A percentile compares a stretch with the other conserved stretches of the same genome.
These are phyloP conservation scores for Leptopterna dolabrata DNA, from an alignment of 2,888 invertebrate genomes.

Conservation along the genomic window DNA sequence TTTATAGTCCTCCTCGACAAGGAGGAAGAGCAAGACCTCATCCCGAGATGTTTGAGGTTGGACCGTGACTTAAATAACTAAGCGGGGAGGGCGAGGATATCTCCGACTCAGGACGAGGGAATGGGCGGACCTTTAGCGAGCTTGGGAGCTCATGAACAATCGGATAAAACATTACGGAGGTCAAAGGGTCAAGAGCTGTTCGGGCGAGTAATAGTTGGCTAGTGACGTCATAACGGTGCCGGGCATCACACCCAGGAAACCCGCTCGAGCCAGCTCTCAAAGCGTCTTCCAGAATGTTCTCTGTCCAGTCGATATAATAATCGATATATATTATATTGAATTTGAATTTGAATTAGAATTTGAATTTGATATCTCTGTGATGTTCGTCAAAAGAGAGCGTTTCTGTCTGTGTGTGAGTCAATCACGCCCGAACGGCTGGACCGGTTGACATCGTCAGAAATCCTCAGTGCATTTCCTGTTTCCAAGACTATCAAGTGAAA, in stretches of 20 bases:
- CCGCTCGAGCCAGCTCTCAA: neutral
- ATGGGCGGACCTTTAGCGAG: slow-evolving; percentile 17
- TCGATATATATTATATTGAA: too few relatives aligned
- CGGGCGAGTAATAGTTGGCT: slow-evolving; percentile 28
- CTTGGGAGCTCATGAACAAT: slow-evolving; percentile 45
- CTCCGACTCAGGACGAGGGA: neutral
- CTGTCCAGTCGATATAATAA: too few relatives aligned
- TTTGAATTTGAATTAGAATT: too few relatives aligned
- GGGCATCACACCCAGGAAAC: slow-evolving; percentile 16
- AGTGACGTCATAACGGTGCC: slow-evolving; percentile 36
- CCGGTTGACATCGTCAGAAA: too few relatives aligned
- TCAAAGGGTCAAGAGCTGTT: slow-evolving; percentile 44
- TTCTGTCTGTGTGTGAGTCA: too few relatives aligned
- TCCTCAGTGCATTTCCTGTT: too few relatives aligned
- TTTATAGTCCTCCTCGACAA: slow-evolving; percentile 8
- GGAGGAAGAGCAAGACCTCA: slow-evolving; percentile 17
- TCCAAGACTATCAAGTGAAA: too few relatives aligned
- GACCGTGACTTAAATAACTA: slow-evolving; percentile 12
- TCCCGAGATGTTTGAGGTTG: neutral
- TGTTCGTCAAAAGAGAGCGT: too few relatives aligned
- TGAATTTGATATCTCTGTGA: too few relatives aligned
- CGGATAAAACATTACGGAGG: slow-evolving; percentile 47
- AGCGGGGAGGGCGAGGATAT: neutral
- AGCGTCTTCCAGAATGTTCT: too few relatives aligned
- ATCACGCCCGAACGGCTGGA: too few relatives aligned